Base-by-base conservation (phyloP, 1,140 invertebrate species). In the Caligus rogercresseyi region DNA sequence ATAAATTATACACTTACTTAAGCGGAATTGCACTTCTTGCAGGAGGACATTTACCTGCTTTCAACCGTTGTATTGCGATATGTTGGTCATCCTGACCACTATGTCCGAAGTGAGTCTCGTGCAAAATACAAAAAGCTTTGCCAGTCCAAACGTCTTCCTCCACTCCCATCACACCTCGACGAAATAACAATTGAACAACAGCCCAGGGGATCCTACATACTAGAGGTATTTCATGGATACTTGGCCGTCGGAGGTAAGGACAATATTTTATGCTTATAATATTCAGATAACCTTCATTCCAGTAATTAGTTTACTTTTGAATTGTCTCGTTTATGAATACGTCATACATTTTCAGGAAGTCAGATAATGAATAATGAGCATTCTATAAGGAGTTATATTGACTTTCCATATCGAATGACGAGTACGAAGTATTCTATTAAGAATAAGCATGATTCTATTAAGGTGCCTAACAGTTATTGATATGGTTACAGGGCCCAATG, bases 211-310 rank as follows among this genome's bases (percentile, higher is more conserved):
- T 59, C 61, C 14, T 63, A 63, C 31, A 25, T 53, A 4, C 52
- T 63, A 24, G 52, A 63, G 31, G 61, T 63, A 20, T 63, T 63
- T 51, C 18, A 63, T 25, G 61, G 61, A 23, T 63, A 20, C 24
- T 13, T 63, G 13, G 52, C 23, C 1, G 61, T 63, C 15, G 61
- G 61, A 63, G 61, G 61, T 63, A 52, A 56, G 15, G 3, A 20
- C 24, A 13, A 2, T n/a, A 2, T 15, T 18, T 3, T 43, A 43
- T 43, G 31, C n/a, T n/a, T 43, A 43, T 43, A 43, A 43, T 43
- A 11, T 43, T 43, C n/a, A 7, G 7, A 43, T 43, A 11, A 7
- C 7, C 7, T 43, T 43, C n/a, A 11, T 43, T 43, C n/a, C 7
- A 43, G n/a, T 43, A 11, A 43, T 43, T 43, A n/a, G n/a, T 43